Evolutionary conservation across 2,113 vertebrate genomes (phyloP), one percentile per base, ranked within the genome.

Genomic region (Semnopithecus entellus): DNA sequence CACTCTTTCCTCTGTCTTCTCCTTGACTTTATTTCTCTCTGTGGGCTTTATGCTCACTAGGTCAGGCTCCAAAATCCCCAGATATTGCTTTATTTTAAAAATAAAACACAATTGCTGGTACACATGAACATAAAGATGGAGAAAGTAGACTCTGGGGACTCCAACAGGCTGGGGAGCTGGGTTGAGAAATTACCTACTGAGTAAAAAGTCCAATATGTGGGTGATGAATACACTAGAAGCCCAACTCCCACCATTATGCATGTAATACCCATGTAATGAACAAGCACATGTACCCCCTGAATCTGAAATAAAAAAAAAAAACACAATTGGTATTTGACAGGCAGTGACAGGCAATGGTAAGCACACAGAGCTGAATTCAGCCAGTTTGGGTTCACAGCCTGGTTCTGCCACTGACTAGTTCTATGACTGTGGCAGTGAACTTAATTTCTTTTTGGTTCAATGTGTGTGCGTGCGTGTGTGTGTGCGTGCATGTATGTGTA

Each of bases 1-100:
- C 97, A 91, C 86, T 95, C 94, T 88, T 95, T 97, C 92, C 61
- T 48, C 27, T 40, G 38, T 50, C 35, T 23, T 38, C 59, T 83
- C 61, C 22, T 68, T 13, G 68, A 40, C 48, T 97, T 88, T 97
- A 55, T 57, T 95, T 94, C 64, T 43, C 0, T 79, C 64, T 75
- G 81, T 86, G 61, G 81, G 73, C 68, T 45, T 18, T 66, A 38
- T 68, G 66, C 5, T 8, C 20, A 23, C 17, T 64, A 66, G 30
- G 2, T 80, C 82, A 88, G 57, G 12, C 57, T 76, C 68, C 68
- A 76, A 40, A 88, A 14, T 75, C 30, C 38, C 68, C 35, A 91
- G 27, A 50, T n/a, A 68, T 13, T 66, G 66, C n/a, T 87, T 90
- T 79, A 30, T 73, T 91, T 90, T 27, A 78, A 83, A 88, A 82